Conservation (phyloP, 2,797 vertebrate species). For the Sarcophilus harrisii region DNA sequence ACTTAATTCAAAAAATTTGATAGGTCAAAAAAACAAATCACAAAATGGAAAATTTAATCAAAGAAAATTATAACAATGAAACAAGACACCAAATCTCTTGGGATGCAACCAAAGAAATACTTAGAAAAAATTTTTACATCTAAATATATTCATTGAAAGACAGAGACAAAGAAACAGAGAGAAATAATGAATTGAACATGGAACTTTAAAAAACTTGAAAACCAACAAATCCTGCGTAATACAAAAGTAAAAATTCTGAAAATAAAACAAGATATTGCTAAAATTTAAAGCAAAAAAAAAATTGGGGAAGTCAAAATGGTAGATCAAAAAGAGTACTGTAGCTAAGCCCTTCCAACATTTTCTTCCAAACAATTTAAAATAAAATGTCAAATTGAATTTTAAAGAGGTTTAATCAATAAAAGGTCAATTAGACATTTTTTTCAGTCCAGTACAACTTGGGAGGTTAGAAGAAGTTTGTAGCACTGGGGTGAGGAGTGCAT, state of each 20-base stretch:
- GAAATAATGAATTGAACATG: neutral
- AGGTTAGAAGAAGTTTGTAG: neutral
- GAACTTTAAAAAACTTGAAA: neutral
- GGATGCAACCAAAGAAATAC: neutral
- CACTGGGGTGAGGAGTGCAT: neutral
- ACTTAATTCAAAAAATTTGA: neutral
- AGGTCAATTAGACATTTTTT: neutral
- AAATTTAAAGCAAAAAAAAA: neutral
- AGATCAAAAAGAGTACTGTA: neutral
- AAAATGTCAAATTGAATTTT: neutral
- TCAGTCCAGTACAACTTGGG: neutral
- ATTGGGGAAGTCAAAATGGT: neutral
- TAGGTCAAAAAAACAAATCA: neutral
- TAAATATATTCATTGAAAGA: neutral
- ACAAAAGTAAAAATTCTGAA: neutral
- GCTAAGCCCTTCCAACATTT: neutral
- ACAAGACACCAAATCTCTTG: neutral
- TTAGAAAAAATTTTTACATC: neutral
- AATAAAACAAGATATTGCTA: neutral
- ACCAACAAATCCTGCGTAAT: neutral
- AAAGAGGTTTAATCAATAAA: neutral
- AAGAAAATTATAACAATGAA: slow-evolving; percentile 47
- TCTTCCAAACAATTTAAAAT: neutral
- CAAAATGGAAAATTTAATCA: slow-evolving; percentile 11
- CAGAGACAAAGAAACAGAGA: slow-evolving; percentile 19